Conservation (phyloP, 2,888 invertebrate genomes). For the Dexiosoma caninum region DNA sequence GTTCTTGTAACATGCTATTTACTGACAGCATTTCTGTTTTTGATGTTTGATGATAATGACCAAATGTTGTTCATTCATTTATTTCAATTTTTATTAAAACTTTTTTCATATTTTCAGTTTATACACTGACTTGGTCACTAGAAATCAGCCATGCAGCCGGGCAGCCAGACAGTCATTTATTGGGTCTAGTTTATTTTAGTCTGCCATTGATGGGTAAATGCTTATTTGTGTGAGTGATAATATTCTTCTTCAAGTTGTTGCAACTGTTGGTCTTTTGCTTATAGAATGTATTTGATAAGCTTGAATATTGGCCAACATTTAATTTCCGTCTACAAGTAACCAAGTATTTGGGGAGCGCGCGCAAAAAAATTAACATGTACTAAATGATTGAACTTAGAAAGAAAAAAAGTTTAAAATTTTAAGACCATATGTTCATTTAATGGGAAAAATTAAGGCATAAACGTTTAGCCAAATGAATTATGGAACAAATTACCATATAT, state of each 20-base stretch:
- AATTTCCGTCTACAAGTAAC: conserved; percentile 52
- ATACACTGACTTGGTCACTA: conserved; percentile 32
- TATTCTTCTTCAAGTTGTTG: conserved; percentile 17
- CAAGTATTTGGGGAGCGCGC: not conserved
- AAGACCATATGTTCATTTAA: conserved; percentile 11
- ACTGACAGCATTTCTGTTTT: conserved; percentile 49
- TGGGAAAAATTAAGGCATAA: conserved; percentile 21
- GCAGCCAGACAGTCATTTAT: conserved; percentile 1
- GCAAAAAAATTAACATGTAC: not conserved
- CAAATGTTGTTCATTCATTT: conserved; percentile 58
- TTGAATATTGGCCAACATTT: conserved; percentile 62
- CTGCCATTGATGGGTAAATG: conserved; percentile 44
- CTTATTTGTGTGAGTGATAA: conserved; percentile 46
- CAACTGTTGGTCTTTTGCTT: not conserved
- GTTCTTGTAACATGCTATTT: conserved; percentile 5
- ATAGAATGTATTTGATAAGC: conserved; percentile 43
- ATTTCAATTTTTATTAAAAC: conserved; percentile 12
- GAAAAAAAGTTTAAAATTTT: not conserved
- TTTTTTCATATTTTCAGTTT: conserved; percentile 12
- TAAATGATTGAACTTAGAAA: conserved; percentile 10
- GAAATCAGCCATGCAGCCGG: conserved; percentile 21
- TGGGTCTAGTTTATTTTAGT: conserved; percentile 2
- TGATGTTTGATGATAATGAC: conserved; percentile 61
- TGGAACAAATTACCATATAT: not conserved
- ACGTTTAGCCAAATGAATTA: not conserved